Evolutionary conservation across 2,888 invertebrate species (phyloP), one percentile per base, ranked within the genome.

Genomic region (Drosophila paramelanica): DNA sequence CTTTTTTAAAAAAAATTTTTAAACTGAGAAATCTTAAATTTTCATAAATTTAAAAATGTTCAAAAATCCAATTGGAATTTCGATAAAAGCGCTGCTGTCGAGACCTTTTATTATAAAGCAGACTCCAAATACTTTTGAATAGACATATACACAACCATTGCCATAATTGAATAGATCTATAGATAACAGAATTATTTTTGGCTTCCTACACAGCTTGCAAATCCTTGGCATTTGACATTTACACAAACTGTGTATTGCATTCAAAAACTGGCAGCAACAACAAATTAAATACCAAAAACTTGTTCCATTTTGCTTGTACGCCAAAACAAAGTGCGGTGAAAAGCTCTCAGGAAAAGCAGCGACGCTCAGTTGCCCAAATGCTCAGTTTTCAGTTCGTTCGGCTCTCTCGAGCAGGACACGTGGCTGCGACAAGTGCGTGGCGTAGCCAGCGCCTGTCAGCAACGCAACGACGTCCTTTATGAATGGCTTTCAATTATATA

Each of bases 141-240:
- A 8, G 8, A 31, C 31, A 31, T 27, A 7, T 6, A 3, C n/a
- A 38, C n/a, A 3, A n/a, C n/a, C 13, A 6, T 14, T 14, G 17
- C 41, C 4, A 20, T 23, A 42, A 11, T 33, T 31, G 20, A 33
- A 23, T 55, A 7, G 43, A 13, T 43, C 7, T 13, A n/a, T 11
- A 13, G 43, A 42, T 43, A 10, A 42, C 33, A 7, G 33, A 43
- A 33, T 25, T 43, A 43, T 42, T 36, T 41, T 25, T 14, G 56
- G 25, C n/a, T 45, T 14, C 11, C 50, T 51, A 17, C 31, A 20
- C 62, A 46, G 17, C 47, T 31, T 31, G 20, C 55, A 20, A 45
- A 67, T 67, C 87, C 85, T 89, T 85, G 87, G 84, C 85, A 83
- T 81, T 85, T 89, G 85, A 79, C 89, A 85, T 85, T 85, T 87